phyloP scores from a whole-genome alignment of 2,797 vertebrate genomes.

The Diplodus sargus region DNA sequence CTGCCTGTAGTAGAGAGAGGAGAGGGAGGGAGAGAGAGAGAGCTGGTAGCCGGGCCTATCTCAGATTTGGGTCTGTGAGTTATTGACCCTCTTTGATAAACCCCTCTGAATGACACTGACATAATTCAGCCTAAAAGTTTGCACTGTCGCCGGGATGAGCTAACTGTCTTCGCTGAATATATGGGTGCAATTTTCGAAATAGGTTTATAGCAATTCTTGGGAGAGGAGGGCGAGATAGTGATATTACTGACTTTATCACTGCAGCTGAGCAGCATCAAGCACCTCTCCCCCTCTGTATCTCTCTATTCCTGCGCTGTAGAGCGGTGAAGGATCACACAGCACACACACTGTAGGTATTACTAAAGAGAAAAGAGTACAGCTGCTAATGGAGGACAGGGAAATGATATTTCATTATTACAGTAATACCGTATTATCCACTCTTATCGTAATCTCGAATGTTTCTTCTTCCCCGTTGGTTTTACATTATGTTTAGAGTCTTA shows the following conservation, averaged over 20 bases:
- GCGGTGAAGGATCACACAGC: slow-evolving; percentile 60
- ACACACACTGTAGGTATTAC: slow-evolving; percentile 45
- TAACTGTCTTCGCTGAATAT: slow-evolving; percentile 85
- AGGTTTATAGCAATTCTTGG: slow-evolving; percentile 89
- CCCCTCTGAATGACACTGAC: slow-evolving; percentile 82
- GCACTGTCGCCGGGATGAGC: slow-evolving; percentile 85
- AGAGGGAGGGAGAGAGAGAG: slow-evolving; percentile 40
- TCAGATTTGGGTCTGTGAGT: slow-evolving; percentile 81
- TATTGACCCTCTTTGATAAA: slow-evolving; percentile 87
- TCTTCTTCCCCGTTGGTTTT: slow-evolving; percentile 28
- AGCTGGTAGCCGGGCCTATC: slow-evolving; percentile 38
- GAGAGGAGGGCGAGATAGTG: slow-evolving; percentile 86
- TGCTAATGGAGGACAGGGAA: slow-evolving; percentile 41
- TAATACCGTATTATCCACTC: slow-evolving; percentile 54
- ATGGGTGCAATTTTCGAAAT: slow-evolving; percentile 89
- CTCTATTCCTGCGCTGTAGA: slow-evolving; percentile 67
- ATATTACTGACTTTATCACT: slow-evolving; percentile 90
- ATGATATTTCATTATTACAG: slow-evolving; percentile 62
- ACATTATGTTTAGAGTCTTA: slow-evolving; percentile 43
- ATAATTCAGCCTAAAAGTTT: slow-evolving; percentile 89
- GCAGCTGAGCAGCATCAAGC: slow-evolving; percentile 81
- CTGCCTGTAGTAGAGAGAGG: slow-evolving; percentile 52
- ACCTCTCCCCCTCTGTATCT: slow-evolving; percentile 71
- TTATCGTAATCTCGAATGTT: slow-evolving; percentile 35
- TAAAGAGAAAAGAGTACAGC: slow-evolving; percentile 58